Conservation (phyloP, 2,797 vertebrate genomes). For the Linurgus olivaceus region DNA sequence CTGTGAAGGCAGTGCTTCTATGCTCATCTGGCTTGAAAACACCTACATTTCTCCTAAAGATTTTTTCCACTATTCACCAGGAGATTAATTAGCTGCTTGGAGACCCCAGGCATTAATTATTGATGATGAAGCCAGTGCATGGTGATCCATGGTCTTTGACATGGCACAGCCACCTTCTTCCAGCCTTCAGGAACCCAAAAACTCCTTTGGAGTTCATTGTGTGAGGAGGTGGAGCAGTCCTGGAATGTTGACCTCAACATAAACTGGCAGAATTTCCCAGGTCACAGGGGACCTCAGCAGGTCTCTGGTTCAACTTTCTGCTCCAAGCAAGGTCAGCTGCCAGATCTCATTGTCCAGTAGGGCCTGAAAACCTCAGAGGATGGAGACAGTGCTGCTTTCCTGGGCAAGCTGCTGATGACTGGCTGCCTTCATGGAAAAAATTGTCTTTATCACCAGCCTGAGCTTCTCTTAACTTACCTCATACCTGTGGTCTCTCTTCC, state of each 20-base stretch:
- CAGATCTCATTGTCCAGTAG: not conserved
- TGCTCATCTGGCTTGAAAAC: not conserved
- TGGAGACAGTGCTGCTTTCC: not conserved
- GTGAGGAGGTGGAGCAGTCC: not conserved
- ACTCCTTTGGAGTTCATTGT: not conserved
- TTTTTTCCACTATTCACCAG: not conserved
- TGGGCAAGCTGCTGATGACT: not conserved
- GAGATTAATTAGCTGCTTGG: not conserved
- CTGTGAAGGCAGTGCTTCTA: not conserved
- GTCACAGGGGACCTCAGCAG: not conserved
- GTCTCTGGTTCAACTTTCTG: not conserved
- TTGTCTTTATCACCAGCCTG: not conserved
- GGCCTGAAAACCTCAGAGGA: not conserved
- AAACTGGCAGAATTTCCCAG: not conserved
- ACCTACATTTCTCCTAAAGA: not conserved
- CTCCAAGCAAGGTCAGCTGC: not conserved
- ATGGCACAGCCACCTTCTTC: not conserved
- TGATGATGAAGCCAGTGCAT: not conserved
- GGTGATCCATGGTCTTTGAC: not conserved
- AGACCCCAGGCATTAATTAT: not conserved
- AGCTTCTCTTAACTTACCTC: not conserved
- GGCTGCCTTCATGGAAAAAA: not conserved
- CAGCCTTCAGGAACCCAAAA: not conserved
- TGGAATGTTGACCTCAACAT: not conserved
- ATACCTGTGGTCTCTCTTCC: not conserved